Conservation (phyloP, 1,140 invertebrate genomes). For the Aphidius gifuensis region DNA sequence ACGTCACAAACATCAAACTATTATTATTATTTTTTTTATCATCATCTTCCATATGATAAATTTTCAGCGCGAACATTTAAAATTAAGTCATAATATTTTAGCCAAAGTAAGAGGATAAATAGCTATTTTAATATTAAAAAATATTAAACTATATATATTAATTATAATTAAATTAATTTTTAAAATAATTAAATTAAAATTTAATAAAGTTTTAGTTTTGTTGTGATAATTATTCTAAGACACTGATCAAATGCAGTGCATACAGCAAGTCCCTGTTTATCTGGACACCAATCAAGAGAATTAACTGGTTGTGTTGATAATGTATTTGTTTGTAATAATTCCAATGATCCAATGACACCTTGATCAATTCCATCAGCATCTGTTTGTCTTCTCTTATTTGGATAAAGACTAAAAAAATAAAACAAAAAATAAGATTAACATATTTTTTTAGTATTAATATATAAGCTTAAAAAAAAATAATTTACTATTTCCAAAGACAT, state of each 20-base stretch:
- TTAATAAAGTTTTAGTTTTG: constrained; percentile 73
- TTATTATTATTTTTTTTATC: too few relatives aligned
- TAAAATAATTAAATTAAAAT: not conserved
- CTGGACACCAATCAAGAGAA: constrained; percentile 86
- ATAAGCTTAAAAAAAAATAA: constrained; percentile 23
- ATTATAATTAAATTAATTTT: too few relatives aligned
- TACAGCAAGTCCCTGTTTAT: constrained; percentile 83
- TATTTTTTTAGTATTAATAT: not conserved
- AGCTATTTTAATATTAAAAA: too few relatives aligned
- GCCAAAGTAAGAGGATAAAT: too few relatives aligned
- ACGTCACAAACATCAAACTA: too few relatives aligned
- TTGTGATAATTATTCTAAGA: constrained; percentile 82
- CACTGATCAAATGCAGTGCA: constrained; percentile 91
- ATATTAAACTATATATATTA: too few relatives aligned
- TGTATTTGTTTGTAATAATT: constrained; percentile 74
- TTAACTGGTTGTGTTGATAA: constrained; percentile 87
- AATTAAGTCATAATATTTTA: too few relatives aligned
- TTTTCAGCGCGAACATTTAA: too few relatives aligned
- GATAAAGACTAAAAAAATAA: constrained; percentile 70
- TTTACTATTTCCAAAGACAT: constrained; percentile 91
- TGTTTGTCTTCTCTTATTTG: constrained; percentile 67
- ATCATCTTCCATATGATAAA: too few relatives aligned
- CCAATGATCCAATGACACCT: constrained; percentile 74
- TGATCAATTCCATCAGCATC: constrained; percentile 67
- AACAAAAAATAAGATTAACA: constrained; percentile 7